phyloP scores from a whole-genome alignment of 64 coral and sea anemone genomes.

The Actinia equina region DNA sequence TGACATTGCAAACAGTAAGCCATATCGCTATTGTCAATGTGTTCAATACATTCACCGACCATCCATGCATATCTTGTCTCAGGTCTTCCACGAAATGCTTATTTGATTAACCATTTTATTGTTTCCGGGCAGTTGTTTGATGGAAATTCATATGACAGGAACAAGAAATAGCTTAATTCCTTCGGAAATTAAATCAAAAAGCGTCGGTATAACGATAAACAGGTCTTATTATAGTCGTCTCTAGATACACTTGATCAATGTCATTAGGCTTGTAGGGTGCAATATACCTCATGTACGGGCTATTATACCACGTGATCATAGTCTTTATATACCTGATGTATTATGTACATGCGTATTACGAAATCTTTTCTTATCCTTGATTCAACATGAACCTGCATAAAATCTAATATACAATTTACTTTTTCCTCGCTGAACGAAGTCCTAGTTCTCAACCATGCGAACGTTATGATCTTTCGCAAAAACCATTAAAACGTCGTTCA shows the following conservation, averaged over 20 bases:
- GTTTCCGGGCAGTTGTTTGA: slow-evolving; percentile 19
- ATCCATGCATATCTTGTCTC: neutral
- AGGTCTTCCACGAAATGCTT: neutral
- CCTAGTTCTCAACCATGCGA: too few species aligned
- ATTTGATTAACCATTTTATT: neutral
- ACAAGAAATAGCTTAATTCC: neutral
- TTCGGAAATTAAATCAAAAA: neutral
- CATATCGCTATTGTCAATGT: slow-evolving; percentile 7
- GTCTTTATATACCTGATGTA: too few species aligned
- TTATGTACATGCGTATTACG: neutral
- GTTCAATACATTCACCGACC: neutral
- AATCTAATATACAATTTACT: too few species aligned
- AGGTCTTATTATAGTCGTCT: neutral
- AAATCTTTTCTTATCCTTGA: too few species aligned
- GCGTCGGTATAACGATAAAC: neutral
- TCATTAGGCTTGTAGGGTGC: too few species aligned
- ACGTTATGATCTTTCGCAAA: too few species aligned
- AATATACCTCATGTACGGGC: too few species aligned
- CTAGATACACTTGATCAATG: neutral
- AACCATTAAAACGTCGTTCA: too few species aligned
- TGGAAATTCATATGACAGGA: neutral
- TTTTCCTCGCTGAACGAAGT: too few species aligned
- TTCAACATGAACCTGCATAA: too few species aligned
- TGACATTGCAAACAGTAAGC: neutral
- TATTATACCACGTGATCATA: too few species aligned